Evolutionary conservation across 2,113 vertebrate species (phyloP), one percentile per base, ranked within the genome.

Genomic region (rat (Rattus norvegicus)): DNA sequence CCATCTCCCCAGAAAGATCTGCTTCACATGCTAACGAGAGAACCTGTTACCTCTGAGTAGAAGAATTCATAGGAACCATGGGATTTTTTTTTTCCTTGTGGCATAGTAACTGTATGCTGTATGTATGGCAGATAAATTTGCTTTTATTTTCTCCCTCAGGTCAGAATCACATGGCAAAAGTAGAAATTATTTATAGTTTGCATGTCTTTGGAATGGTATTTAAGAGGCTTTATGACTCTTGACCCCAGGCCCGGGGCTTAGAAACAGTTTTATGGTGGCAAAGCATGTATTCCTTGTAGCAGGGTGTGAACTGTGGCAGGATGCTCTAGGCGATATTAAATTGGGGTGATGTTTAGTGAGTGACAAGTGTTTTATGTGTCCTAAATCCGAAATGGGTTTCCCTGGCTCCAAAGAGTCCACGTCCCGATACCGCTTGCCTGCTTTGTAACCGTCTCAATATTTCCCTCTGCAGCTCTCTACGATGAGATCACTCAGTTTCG

Each of bases 401-500:
- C 56, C 84, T 63, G 63, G 92, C 90, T 95, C 95, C 79, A 88
- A 94, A 87, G 1, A 76, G 72, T 88, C 93, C 93, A 89, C 81
- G 56, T 92, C 67, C 81, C 59, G 90, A 97, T 95, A 83, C 91
- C 92, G 67, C 93, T 97, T 93, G 91, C 93, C 70, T 95, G 91
- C 89, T 93, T 92, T 95, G 89, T 97, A 72, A 96, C 84, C 69
- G 83, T 73, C 95, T 91, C 88, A 52, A 94, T 97, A 92, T 98
- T 90, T 65, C 93, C 97, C 76, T 52, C 90, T 75, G 0, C 98
- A 99, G 99, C 96, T n/a, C 98, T 99, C 95, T 99, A 99, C 1
- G 95, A 99, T 5, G 99, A 99, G 98, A 99, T 99, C 85, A 90
- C 98, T 59, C 98, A 98, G 98, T 99, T 99, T 93, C 98, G 99